Evolutionary conservation across 2,888 invertebrate species (phyloP).

Genomic region (Nysson spinosus): DNA sequence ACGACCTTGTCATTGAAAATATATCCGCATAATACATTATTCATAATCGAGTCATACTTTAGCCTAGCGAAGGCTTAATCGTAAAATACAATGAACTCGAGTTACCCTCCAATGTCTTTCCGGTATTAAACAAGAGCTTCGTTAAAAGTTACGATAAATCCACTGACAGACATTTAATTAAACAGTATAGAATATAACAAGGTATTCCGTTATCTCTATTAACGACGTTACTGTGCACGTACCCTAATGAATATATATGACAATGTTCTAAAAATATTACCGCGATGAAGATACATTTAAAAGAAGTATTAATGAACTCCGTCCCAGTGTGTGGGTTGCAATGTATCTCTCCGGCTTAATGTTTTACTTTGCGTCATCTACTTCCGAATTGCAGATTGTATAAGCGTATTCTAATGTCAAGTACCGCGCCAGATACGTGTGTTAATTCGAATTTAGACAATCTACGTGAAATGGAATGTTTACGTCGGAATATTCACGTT

Average conservation of each 20-base stretch:
- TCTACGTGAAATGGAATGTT: neutral
- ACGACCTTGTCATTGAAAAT: neutral
- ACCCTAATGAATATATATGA: no score
- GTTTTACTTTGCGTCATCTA: conserved; percentile 10
- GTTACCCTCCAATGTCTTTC: neutral
- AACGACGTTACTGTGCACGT: no score
- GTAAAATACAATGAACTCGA: neutral
- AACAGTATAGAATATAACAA: neutral
- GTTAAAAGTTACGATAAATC: no score
- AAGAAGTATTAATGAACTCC: no score
- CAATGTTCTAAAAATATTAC: no score
- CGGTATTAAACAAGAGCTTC: no score
- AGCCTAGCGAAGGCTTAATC: neutral
- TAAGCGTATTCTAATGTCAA: conserved; percentile 18
- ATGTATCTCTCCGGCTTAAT: no score
- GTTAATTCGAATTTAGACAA: no score
- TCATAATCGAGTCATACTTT: conserved; percentile 8
- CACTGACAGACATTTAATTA: neutral
- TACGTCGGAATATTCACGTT: neutral
- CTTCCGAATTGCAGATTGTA: conserved; percentile 1
- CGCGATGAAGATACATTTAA: no score
- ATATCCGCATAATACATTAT: neutral
- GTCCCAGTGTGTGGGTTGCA: no score
- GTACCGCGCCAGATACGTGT: no score
- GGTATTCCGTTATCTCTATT: no score